Base-by-base conservation (phyloP, 2,888 invertebrate species). In the Epicampocera succincta region DNA sequence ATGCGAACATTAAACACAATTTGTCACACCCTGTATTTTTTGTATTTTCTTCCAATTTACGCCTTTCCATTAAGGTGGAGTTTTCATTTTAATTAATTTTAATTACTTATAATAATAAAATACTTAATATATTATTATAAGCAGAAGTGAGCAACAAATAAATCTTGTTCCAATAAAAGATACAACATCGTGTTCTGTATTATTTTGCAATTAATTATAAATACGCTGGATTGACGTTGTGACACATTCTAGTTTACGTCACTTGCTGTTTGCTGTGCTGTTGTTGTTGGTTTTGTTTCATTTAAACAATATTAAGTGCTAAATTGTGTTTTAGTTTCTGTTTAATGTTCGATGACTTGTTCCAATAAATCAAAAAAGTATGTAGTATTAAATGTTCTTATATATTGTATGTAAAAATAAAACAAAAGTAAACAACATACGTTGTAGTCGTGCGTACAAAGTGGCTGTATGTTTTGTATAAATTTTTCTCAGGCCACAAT, bases 311-410 rank as follows among this genome's bases (percentile, higher is more conserved):
- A 61, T 29, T 60, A 29, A 48, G 38, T 72, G 48, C 50, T 48
- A 46, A 25, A 72, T 38, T 58, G 15, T 40, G 58, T 58, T 48
- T 58, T 46, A 44, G 40, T n/a, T 29, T 48, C 42, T 33, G 12
- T 38, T 60, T 25, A 50, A 50, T 68, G 42, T 54, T 40, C 17
- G 40, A 50, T 15, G 15, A 40, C 48, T 60, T 72, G 60, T 72
- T 11, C 21, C 50, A 38, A 72, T 72, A 72, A 72, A 72, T 72
- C 60, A 72, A 72, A 50, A 15, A 33, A 33, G 50, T 50, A 50
- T 60, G 29, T 38, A 50, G 42, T 72, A 50, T 25, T 48, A 17
- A 60, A 60, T 9, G 3, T 15, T 48, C 33, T 58, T 8, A 58
- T 40, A 58, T 71, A 54, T 56, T 56, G 33, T 25, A 54, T 68